These are phyloP conservation scores for Cancer borealis DNA, from an alignment of 2,888 invertebrate species.

Conservation along the genomic window DNA sequence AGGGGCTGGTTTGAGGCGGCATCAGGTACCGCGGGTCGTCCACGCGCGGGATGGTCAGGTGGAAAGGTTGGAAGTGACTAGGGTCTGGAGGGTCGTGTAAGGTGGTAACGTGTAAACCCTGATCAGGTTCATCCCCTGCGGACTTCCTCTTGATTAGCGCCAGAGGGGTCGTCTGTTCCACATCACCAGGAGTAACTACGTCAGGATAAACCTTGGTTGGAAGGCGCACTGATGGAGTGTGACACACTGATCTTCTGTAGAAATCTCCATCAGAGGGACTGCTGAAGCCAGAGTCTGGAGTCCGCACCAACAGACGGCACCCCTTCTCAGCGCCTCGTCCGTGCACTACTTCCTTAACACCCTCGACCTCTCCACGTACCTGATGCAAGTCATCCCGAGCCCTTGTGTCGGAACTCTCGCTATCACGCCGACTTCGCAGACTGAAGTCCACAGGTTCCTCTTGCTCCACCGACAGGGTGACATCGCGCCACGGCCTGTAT, in stretches of 20 bases:
- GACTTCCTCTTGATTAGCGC: slow-evolving; percentile 72
- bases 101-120: slow-evolving; percentile 48
- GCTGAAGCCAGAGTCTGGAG: slow-evolving; percentile 77
- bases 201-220: slow-evolving; percentile 64
- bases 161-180: slow-evolving; percentile 74
- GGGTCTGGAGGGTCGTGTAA: slow-evolving; percentile 50
- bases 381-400: slow-evolving; percentile 49
- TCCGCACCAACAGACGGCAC: slow-evolving; percentile 71
- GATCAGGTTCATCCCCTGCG: background rate
- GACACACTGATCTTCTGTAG: slow-evolving; percentile 71
- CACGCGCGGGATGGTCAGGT: slow-evolving; percentile 63
- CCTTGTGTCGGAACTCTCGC: slow-evolving; percentile 39
- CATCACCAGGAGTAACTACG: slow-evolving; percentile 39
- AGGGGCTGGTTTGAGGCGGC: slow-evolving; percentile 76
- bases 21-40: slow-evolving; percentile 71
- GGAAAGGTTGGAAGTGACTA: slow-evolving; percentile 66
- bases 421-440: slow-evolving; percentile 63
- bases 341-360: slow-evolving; percentile 63
- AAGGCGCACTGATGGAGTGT: slow-evolving; percentile 50
- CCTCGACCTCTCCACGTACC: slow-evolving; percentile 66
- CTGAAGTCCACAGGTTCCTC: slow-evolving; percentile 77
- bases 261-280: slow-evolving; percentile 76
- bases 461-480: slow-evolving; percentile 60
- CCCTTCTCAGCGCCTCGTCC: slow-evolving; percentile 65
- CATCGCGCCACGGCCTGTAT: slow-evolving; percentile 66